phyloP scores from a whole-genome alignment of 2,113 vertebrate genomes.

The Jacana jacana region DNA sequence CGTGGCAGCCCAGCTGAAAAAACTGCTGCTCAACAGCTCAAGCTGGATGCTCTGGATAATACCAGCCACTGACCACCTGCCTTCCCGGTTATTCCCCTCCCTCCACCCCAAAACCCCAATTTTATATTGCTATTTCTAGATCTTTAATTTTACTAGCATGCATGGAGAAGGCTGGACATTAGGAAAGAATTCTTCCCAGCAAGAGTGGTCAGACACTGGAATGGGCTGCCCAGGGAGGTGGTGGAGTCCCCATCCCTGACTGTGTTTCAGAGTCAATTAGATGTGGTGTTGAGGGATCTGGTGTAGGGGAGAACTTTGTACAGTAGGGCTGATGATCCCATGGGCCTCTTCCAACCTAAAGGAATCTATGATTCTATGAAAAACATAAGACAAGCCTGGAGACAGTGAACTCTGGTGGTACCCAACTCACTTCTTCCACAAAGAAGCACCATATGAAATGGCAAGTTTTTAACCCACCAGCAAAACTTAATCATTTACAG shows the following conservation, averaged over 20 bases:
- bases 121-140: neutral
- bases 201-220: too few species aligned
- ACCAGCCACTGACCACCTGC: neutral
- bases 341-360: too few species aligned
- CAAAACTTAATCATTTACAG: neutral
- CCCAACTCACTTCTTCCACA: neutral
- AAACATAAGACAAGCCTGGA: neutral
- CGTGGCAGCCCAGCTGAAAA: neutral
- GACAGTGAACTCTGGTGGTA: rapidly evolving
- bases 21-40: neutral
- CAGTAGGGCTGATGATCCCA: too few species aligned
- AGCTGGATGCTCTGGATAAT: neutral
- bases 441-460: neutral
- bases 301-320: too few species aligned
- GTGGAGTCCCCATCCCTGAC: too few species aligned
- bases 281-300: too few species aligned
- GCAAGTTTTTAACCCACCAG: neutral
- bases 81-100: neutral
- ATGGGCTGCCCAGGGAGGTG: too few species aligned
- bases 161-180: too few species aligned
- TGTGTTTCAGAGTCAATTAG: too few species aligned
- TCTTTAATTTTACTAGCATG: neutral
- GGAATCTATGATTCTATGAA: neutral
- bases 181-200: too few species aligned
- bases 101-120: neutral